Conservation (phyloP, 2,113 vertebrate species). For the Spilogale gracilis region DNA sequence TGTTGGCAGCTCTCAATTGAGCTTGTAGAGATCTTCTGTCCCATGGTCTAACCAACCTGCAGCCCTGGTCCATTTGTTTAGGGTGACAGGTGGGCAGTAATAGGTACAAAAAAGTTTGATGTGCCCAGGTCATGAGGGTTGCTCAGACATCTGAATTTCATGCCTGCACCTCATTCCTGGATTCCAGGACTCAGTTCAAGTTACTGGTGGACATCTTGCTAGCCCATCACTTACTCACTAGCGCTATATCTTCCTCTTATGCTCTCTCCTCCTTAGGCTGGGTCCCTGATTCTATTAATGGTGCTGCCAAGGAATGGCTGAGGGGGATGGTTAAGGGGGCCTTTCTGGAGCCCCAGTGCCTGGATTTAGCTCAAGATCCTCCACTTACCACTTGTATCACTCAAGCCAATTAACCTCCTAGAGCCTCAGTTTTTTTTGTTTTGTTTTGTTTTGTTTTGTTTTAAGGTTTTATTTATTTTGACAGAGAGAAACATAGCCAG, state of each 20-base stretch:
- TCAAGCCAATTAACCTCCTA: background rate
- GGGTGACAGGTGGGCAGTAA: background rate
- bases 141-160: background rate
- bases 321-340: background rate
- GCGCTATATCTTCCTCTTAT: background rate
- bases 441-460: no score
- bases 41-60: background rate
- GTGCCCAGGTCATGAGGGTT: background rate
- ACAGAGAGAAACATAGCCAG: no score
- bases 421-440: background rate
- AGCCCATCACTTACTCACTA: background rate
- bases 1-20: background rate
- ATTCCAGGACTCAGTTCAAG: background rate
- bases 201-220: background rate
- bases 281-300: background rate
- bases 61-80: background rate
- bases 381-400: background rate
- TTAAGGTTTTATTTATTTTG: no score
- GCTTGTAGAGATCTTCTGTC: background rate
- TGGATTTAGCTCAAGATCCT: background rate
- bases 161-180: background rate
- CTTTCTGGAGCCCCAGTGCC: background rate
- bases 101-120: background rate
- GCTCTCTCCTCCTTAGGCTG: background rate
- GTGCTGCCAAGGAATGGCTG: background rate